Percentiles rank a stretch among this genome's conserved stretches.
These are phyloP conservation scores for Peromyscus polionotus DNA, from an alignment of 2,113 vertebrate genomes.

Conservation along the genomic window DNA sequence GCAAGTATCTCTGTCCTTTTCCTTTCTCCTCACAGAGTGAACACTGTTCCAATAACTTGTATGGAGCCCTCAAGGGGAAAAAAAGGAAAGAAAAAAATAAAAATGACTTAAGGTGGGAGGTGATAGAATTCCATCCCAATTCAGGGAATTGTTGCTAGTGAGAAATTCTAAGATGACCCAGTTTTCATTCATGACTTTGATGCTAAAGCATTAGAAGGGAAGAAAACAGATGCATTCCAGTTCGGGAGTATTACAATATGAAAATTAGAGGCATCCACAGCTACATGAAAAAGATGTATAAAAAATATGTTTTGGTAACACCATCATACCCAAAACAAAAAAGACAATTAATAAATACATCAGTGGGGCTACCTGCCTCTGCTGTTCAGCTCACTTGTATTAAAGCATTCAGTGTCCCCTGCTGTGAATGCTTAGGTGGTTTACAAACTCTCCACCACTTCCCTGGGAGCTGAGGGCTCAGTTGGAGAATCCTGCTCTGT, in stretches of 20 bases:
- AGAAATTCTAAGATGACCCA: slow-evolving; percentile 29
- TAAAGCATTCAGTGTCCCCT: not conserved
- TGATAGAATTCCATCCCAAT: slow-evolving; percentile 36
- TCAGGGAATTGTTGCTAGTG: not conserved
- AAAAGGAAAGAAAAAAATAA: not conserved
- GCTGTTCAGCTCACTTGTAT: not conserved
- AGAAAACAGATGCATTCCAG: not conserved
- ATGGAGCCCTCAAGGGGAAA: not conserved
- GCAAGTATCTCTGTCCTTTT: not conserved
- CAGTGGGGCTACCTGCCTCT: not conserved
- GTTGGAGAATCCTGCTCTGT: not conserved
- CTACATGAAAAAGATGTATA: not conserved
- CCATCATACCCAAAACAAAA: not conserved
- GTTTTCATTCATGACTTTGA: slow-evolving; percentile 36
- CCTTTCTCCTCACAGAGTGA: not conserved
- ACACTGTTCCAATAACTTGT: no score
- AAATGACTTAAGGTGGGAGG: not conserved
- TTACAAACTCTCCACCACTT: not conserved
- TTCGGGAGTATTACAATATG: not conserved
- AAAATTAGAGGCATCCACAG: not conserved
- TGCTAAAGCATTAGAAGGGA: not conserved
- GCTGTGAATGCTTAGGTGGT: not conserved
- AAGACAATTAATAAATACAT: not conserved
- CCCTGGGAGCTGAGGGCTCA: not conserved
- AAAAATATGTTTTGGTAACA: not conserved